Base-by-base conservation (phyloP, 2,797 vertebrate species). In the Cuniculus paca region DNA sequence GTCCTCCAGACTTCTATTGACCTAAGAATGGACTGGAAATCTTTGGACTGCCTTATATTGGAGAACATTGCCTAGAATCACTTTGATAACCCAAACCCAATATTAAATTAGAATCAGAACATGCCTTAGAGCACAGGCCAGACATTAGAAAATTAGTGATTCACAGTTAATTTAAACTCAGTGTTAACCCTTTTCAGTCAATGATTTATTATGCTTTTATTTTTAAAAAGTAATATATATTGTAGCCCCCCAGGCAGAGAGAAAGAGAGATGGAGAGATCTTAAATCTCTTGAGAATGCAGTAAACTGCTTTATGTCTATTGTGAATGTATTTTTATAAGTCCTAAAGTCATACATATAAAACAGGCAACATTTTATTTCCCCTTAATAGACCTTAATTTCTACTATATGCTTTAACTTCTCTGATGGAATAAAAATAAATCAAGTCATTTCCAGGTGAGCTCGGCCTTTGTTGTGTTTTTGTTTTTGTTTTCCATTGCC, bases 341-440 rank as follows among this genome's bases (percentile, higher is more conserved):
- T n/a, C 22, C 17, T 88, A 36, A 90, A 88, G 50, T 84, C 36
- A 61, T 42, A 75, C 28, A 65, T 88, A 26, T 9, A 39, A 80
- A 93, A 34, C 7, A 75, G 45, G 28, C 39, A 65, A 81, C 50
- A 65, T 84, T 97, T 94, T 85, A 50, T 85, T 94, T 93, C 54
- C 58, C 26, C 13, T 36, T 88, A 88, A 56, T 45, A 88, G 36
- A 63, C 31, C 12, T 95, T 80, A 39, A 34, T 95, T 82, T 77
- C 14, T 72, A 5, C 52, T 42, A 36, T 56, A 68, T 80, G 19
- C 34, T 9, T 8, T 88, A 56, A 87, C 77, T 88, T 48, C 31
- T 56, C 39, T 79, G 58, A 88, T 70, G 17, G 17, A 48, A 6
- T 60, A 54, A 95, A 61, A 74, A 11, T n/a, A 9, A 65, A 72